Base-by-base conservation (phyloP, 2,113 vertebrate species). In the Ptychochromis oligacanthus region DNA sequence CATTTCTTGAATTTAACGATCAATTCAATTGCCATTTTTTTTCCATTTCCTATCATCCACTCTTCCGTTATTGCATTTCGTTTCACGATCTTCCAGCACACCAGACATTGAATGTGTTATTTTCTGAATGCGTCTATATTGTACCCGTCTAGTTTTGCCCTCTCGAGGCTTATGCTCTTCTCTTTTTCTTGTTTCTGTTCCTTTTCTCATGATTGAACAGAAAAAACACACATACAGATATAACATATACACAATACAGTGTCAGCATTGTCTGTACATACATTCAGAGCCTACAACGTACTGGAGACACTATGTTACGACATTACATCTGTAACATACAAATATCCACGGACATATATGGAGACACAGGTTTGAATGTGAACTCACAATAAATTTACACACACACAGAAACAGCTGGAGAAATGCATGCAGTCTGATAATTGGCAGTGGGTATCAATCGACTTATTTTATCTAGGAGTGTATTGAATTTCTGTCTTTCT, bases 381-480 rank as follows among this genome's bases (percentile, higher is more conserved):
- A 72, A 52, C 17, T 20, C 43, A 72, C 65, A 0, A 31, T 49
- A 49, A 14, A 67, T 24, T 67, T 67, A 31, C 10, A 49, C 46
- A 49, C 8, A 84, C 52, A 75, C 49, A 64, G 2, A 80, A 17
- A 61, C 54, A 55, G 24, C 40, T 4, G 1, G 1, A 24, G 61
- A 56, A 60, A 79, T 7, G 9, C 34, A 55, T 72, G 64, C 56
- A 75, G 22, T 54, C 77, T 78, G 61, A 83, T 89, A 90, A 93
- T 84, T 91, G 90, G 79, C 85, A 86, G 87, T 77, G 90, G 79
- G 83, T 91, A 79, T 85, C 72, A 75, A 62, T 81, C 12, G 70
- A 82, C 54, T 83, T 76, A 46, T 89, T 84, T 87, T 62, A 86
- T 87, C 82, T 56, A 2, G 8, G 20, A 56, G 1, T 59, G 62